Base-by-base conservation (phyloP, 2,888 invertebrate genomes). In the Acrobasis repandana region DNA sequence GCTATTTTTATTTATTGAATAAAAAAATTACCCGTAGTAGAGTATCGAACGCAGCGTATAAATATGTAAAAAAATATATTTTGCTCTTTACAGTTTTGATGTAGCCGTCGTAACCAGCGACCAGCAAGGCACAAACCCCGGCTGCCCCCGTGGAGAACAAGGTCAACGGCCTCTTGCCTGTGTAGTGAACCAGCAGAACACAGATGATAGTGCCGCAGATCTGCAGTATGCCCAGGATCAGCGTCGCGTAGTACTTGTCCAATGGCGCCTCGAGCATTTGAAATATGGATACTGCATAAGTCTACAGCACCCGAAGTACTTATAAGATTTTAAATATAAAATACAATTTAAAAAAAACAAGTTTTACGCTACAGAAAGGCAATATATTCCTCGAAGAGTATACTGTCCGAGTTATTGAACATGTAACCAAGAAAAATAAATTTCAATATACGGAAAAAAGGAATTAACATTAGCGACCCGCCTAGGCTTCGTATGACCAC, bases 261-360 rank as follows among this genome's bases (percentile, higher is more conserved):
- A 97, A 93, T 0, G 97, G 96, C 0, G 96, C 94, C 56, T 95
- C 93, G 28, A 97, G 77, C 63, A 93, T 93, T 56, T 94, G 93
- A 75, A 97, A 96, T 72, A 97, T 96, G 65, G 93, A 93, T 5
- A 96, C 96, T 16, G 96, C 95, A 72, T 94, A 96, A 0, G 95
- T 96, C 89, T 95, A 94, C 15, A 38, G 52, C 36, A 46, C 9
- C 49, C n/a, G 15, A 38, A 1, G 28, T 28, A 28, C 2, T 6
- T 28, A 28, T 28, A 28, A 2, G 6, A 28, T 28, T 28, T 28
- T 28, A 28, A 28, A 28, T 28, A 28, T 6, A 6, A 28, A 28
- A 28, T 28, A 6, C 0, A 28, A 28, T 4, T 3, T n/a, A n/a
- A n/a, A n/a, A n/a, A n/a, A n/a, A n/a, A n/a, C n/a, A n/a, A n/a